These are phyloP conservation scores for Xerus inauris DNA, from an alignment of 2,113 vertebrate species.

Conservation along the genomic window DNA sequence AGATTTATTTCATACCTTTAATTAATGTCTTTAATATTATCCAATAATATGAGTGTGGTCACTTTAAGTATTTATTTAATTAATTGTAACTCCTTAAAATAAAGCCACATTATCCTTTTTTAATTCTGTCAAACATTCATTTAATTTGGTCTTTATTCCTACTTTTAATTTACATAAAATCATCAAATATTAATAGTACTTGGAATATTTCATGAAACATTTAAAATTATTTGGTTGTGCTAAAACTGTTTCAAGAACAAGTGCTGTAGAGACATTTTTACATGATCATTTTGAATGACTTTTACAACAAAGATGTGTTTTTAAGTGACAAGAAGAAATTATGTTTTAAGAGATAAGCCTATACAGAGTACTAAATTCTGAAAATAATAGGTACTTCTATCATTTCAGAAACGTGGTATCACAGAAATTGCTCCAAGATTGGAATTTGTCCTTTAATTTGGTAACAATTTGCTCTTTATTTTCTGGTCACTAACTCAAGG, in stretches of 20 bases:
- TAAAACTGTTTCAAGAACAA: background rate
- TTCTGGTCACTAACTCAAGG: background rate
- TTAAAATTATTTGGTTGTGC: background rate
- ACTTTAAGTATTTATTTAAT: background rate
- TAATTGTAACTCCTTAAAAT: background rate
- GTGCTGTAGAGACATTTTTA: background rate
- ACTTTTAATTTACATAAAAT: background rate
- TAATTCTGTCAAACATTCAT: background rate
- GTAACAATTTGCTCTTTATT: background rate
- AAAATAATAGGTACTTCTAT: background rate
- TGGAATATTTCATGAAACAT: background rate
- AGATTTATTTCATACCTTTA: background rate
- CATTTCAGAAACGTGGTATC: background rate
- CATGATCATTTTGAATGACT: background rate
- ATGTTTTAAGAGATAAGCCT: background rate
- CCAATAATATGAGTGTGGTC: background rate
- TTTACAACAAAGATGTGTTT: background rate
- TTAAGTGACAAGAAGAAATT: background rate
- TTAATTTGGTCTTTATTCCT: background rate
- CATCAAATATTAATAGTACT: background rate
- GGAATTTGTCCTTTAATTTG: background rate
- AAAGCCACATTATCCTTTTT: background rate
- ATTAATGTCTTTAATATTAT: background rate
- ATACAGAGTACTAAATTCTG: background rate
- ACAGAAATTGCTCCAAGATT: background rate